A percentile compares a stretch with the other conserved stretches of the same genome.
phyloP scores from a whole-genome alignment of 2,888 invertebrate species.

The Catocala nupta region DNA sequence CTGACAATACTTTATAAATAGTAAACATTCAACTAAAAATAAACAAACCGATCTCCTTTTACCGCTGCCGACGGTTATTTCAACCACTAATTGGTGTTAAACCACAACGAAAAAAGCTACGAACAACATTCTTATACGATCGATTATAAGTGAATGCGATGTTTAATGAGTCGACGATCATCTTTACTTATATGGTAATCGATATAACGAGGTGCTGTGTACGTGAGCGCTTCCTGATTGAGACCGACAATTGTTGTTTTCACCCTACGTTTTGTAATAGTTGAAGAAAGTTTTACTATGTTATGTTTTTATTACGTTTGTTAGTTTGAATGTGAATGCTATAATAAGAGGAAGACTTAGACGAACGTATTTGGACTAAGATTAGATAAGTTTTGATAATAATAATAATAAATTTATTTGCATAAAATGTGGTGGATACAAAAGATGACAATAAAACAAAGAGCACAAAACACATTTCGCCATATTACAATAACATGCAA shows the following conservation, averaged over 20 bases:
- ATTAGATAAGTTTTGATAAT: too few species aligned
- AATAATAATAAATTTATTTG: too few species aligned
- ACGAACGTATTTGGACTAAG: too few species aligned
- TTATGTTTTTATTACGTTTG: not conserved
- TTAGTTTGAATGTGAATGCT: too few species aligned
- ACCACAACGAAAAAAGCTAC: slow-evolving; percentile 30
- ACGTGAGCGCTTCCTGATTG: slow-evolving; percentile 25
- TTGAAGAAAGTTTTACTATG: slow-evolving; percentile 14
- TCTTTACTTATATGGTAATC: slow-evolving; percentile 47
- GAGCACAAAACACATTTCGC: too few species aligned
- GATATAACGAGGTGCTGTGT: slow-evolving; percentile 50
- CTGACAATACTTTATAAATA: too few species aligned
- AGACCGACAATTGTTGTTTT: slow-evolving; percentile 14
- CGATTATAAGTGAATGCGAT: slow-evolving; percentile 45
- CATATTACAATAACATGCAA: too few species aligned
- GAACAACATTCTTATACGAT: slow-evolving; percentile 37
- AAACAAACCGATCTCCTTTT: slow-evolving; percentile 25
- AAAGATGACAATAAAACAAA: too few species aligned
- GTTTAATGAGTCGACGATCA: slow-evolving; percentile 38
- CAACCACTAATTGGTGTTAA: slow-evolving; percentile 49
- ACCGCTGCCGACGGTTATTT: slow-evolving; percentile 29
- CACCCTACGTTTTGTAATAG: slow-evolving; percentile 16
- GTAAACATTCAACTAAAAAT: slow-evolving; percentile 1
- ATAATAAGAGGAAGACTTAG: too few species aligned
- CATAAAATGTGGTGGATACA: too few species aligned